These are phyloP conservation scores for Agrochola litura DNA, from an alignment of 2,888 invertebrate genomes.

Conservation along the genomic window DNA sequence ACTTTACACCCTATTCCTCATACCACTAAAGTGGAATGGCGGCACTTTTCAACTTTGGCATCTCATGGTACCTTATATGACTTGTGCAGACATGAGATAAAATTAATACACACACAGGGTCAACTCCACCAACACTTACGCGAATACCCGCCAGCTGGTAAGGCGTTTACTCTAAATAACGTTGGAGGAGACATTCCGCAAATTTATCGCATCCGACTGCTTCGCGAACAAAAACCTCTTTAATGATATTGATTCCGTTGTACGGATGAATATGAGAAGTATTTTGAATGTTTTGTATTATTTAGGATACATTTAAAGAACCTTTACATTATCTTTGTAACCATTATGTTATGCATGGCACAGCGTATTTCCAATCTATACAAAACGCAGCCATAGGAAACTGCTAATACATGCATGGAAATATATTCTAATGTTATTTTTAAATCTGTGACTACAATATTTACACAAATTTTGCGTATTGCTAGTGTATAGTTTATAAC, in stretches of 20 bases:
- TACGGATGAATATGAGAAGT: conserved; percentile 1
- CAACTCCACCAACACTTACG: conserved; percentile 4
- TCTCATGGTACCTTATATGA: not conserved
- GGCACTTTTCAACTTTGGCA: not conserved
- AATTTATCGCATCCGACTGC: conserved; percentile 71
- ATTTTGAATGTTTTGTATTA: too few species aligned
- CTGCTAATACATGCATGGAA: too few species aligned
- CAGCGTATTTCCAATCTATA: too few species aligned
- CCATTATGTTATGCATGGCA: too few species aligned
- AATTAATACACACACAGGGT: not conserved
- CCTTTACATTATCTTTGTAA: too few species aligned
- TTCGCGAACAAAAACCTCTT: conserved; percentile 68
- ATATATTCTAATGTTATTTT: too few species aligned
- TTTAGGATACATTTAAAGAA: not conserved
- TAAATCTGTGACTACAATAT: too few species aligned
- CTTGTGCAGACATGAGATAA: not conserved
- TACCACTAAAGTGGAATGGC: too few species aligned
- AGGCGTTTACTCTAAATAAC: conserved; percentile 70
- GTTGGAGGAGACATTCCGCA: conserved; percentile 52
- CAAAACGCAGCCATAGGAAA: too few species aligned
- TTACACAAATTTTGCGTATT: too few species aligned
- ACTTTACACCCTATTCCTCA: too few species aligned
- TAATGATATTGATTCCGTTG: conserved; percentile 68
- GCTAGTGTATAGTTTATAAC: too few species aligned
- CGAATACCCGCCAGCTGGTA: conserved; percentile 46